Percentiles rank a stretch among this genome's conserved stretches.
phyloP scores from a whole-genome alignment of 2,113 vertebrate genomes.

The Odocoileus hemionus region DNA sequence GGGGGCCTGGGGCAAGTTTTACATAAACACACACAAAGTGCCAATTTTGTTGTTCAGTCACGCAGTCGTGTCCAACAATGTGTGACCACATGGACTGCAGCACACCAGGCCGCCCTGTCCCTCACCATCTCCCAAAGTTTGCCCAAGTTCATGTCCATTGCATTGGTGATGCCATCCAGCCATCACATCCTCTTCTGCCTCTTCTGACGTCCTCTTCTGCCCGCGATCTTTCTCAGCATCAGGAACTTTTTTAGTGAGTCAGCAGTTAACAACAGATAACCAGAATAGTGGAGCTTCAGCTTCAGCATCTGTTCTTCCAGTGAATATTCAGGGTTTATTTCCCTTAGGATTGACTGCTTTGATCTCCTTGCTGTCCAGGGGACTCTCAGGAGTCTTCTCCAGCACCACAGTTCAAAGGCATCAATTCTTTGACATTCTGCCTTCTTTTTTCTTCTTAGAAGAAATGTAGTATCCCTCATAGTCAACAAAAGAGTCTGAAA shows the following conservation, averaged over 20 bases:
- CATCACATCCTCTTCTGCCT: background rate
- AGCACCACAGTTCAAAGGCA: background rate
- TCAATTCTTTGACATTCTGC: background rate
- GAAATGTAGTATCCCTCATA: background rate
- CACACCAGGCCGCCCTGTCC: background rate
- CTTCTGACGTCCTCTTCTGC: background rate
- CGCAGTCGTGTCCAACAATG: background rate
- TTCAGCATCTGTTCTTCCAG: background rate
- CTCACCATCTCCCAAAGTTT: background rate
- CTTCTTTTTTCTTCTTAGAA: background rate
- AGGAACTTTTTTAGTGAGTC: background rate
- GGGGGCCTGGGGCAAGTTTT: background rate
- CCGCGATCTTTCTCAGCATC: background rate
- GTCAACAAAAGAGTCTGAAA: background rate
- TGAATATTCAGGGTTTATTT: background rate
- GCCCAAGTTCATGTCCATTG: background rate
- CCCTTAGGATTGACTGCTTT: background rate
- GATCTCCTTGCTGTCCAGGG: background rate
- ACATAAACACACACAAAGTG: background rate
- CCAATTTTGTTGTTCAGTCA: background rate
- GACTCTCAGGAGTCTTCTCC: background rate
- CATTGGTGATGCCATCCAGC: background rate
- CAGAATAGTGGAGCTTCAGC: background rate
- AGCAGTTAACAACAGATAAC: background rate
- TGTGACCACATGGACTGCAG: background rate